Evolutionary conservation across 2,888 invertebrate genomes (phyloP), one percentile per base, ranked within the genome.

Genomic region (Alcis repandata): DNA sequence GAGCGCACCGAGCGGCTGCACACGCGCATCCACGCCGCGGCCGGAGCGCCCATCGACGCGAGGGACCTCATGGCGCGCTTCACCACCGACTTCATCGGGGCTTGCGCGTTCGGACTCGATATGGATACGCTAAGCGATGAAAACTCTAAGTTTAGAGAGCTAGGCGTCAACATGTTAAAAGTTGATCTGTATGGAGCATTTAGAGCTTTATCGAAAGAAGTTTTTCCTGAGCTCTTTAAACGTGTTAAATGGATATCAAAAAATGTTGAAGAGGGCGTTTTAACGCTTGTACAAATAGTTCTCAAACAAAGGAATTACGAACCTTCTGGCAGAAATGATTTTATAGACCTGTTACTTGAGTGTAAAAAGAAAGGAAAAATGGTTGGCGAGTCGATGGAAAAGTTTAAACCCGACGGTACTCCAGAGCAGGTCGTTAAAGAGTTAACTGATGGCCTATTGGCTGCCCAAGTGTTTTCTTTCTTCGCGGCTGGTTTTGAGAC

Each of bases 401-500:
- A 76, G 10, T 67, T 67, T 40, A 72, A 74, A 43, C 43, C 75
- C 2, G 83, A 87, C 19, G 89, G 89, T 0, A 78, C 73, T 2
- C 79, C 86, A 7, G 67, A 72, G 19, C 57, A 66, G 11, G 80
- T 77, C 0, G 79, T 82, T 45, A 67, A 86, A 71, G 82, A 86
- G 20, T 74, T 87, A 75, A 79, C 80, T 32, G 58, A 76, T 1
- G 62, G 66, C 9, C 71, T 77, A 32, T 76, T 88, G 72, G 79
- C 69, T 2, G 85, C 88, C 1, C 89, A 88, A 72, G 79, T 85
- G 2, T 84, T 85, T 15, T 66, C 88, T 10, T 89, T 89, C 68
- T 89, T 89, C 43, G 80, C 78, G 10, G 92, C 91, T 17, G 92
- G 93, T 11, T 92, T 89, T 41, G 91, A 92, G 70, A 91, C 92